Percentiles rank a stretch among this genome's conserved stretches.
Conservation (phyloP, 1,140 invertebrate species). For the Eurosta solidaginis region DNA sequence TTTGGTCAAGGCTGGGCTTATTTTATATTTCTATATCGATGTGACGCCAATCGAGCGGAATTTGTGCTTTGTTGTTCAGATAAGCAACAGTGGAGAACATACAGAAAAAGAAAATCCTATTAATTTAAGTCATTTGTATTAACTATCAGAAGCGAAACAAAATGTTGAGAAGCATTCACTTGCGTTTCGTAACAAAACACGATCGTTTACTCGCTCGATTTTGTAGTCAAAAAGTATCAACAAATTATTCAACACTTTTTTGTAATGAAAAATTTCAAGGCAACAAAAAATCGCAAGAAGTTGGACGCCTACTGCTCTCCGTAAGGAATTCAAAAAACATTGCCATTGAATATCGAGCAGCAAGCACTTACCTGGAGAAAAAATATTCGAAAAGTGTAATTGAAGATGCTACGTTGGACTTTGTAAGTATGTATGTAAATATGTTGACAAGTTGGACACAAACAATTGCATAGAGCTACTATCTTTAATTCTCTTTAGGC, state of each 20-base stretch:
- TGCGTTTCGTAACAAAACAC: neutral
- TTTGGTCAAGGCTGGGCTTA: too few relatives aligned
- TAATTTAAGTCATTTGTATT: neutral
- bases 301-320: neutral
- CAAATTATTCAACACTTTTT: neutral
- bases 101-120: too few relatives aligned
- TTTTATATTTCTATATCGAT: too few relatives aligned
- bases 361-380: constrained; percentile 38
- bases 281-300: neutral
- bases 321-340: neutral
- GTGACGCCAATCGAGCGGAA: too few relatives aligned
- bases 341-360: neutral
- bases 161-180: neutral
- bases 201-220: neutral
- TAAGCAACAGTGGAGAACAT: too few relatives aligned
- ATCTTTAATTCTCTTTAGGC: too few relatives aligned
- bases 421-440: constrained; percentile 8
- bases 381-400: constrained; percentile 38
- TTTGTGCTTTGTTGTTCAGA: too few relatives aligned
- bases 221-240: neutral
- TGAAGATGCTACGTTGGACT: constrained; percentile 31
- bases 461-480: neutral
- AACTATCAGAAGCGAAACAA: neutral
- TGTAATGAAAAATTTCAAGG: neutral
- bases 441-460: too few relatives aligned